Evolutionary conservation across 2,113 vertebrate genomes (phyloP), one percentile per base, ranked within the genome.

Genomic region (Procavia capensis): DNA sequence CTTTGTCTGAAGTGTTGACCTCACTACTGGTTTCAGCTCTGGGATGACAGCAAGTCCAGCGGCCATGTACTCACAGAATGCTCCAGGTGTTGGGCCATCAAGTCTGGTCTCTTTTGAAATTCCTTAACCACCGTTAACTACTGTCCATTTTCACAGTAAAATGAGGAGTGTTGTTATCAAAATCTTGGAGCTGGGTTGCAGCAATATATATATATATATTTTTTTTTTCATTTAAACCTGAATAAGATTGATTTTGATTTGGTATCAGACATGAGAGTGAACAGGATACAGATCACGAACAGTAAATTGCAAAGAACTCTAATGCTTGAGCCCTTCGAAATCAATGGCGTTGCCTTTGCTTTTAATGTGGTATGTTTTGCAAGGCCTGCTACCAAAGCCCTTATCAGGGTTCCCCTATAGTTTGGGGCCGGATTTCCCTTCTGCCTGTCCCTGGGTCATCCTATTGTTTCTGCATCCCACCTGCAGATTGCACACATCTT

Each of bases 401-500:
- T 43, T 9, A 0, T 64, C n/a, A 79, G 45, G 24, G 88, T 29
- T 34, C 3, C 25, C 19, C 20, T 11, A 86, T 74, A 31, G 88
- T 74, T 97, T 84, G 86, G 91, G 75, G 97, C 98, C 98, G 45
- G 59, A 80, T 94, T 93, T 95, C 74, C 57, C 59, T 94, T 85
- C 72, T 82, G 72, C 45, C 41, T 95, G 43, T 10, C 17, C n/a
- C 82, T 97, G 89, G 97, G 25, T 89, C 72, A 63, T 81, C 97
- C 96, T 97, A 84, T 97, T 98, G 97, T 97, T 98, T 97, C 98
- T 97, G 96, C 93, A 97, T 97, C 97, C 97, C 97, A 97, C 97
- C 97, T 98, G 98, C 97, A 98, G 97, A 96, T 96, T 75, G 97
- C 96, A 91, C 78, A 19, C 92, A 94, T 78, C 97, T 97, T 98